Evolutionary conservation across 2,113 vertebrate genomes (phyloP).

Genomic region (Acrocephalus arundinaceus): DNA sequence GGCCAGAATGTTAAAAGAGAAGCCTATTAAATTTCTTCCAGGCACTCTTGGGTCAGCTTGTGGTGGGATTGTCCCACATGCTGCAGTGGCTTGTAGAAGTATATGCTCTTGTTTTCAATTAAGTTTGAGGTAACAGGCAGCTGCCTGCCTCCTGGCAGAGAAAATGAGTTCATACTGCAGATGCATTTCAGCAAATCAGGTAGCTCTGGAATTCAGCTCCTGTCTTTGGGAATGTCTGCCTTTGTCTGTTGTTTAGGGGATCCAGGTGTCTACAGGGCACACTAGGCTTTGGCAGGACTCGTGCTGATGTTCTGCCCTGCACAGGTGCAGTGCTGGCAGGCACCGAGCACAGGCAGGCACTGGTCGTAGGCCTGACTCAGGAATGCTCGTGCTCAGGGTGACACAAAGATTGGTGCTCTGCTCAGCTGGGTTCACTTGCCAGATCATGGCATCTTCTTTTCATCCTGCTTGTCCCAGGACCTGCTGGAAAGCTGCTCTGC

Average conservation of each 20-base stretch:
- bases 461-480: neutral
- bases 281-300: fast-evolving
- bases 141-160: neutral
- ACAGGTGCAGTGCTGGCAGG: fast-evolving
- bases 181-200: neutral
- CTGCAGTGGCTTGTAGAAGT: neutral
- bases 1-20: neutral
- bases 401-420: neutral
- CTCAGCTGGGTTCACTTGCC: neutral
- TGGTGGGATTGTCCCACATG: neutral
- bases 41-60: neutral
- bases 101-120: neutral
- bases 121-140: neutral
- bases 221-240: neutral
- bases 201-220: neutral
- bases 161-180: neutral
- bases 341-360: neutral
- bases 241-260: neutral
- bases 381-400: fast-evolving
- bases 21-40: neutral
- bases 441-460: fast-evolving
- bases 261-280: fast-evolving
- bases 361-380: fast-evolving
- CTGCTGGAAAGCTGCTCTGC: neutral
- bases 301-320: fast-evolving